Evolutionary conservation across 2,797 vertebrate species (phyloP).

Genomic region (Malurus splendens): DNA sequence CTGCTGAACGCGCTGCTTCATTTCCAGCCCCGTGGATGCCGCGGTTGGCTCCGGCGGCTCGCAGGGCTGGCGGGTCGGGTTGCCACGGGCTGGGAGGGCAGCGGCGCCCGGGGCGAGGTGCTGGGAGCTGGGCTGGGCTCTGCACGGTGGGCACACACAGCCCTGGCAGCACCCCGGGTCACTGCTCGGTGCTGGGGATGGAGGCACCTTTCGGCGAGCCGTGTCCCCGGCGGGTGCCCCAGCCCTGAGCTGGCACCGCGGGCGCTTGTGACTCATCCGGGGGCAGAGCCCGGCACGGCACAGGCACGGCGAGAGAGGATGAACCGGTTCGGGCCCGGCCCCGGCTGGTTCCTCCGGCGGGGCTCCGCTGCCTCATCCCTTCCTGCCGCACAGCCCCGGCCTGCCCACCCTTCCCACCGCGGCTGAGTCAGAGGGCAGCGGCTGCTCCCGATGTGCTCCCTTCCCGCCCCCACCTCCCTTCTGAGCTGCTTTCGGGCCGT

Average conservation of each 20-base stretch:
- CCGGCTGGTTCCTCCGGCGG: constrained; percentile 7
- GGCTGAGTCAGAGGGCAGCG: not conserved
- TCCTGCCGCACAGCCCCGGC: not conserved
- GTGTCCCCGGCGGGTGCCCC: not conserved
- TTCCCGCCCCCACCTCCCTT: fast-evolving
- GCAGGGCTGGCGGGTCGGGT: not conserved
- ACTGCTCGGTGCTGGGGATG: not conserved
- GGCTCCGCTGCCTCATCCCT: constrained; percentile 17
- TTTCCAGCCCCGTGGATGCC: not conserved
- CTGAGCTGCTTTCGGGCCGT: fast-evolving
- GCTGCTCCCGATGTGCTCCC: not conserved
- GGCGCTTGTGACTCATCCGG: not conserved
- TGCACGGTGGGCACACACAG: not conserved
- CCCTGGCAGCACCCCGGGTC: not conserved
- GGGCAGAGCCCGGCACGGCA: constrained; percentile 11
- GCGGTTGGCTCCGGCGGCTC: not conserved
- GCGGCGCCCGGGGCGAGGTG: not conserved
- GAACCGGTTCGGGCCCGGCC: constrained; percentile 30
- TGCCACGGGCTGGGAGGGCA: not conserved
- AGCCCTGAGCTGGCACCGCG: not conserved
- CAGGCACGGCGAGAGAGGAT: not conserved
- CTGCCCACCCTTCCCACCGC: not conserved
- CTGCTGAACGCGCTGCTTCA: not conserved
- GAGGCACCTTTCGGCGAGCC: not conserved
- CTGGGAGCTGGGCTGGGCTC: not conserved